Percentiles rank a stretch among this genome's conserved stretches.
Evolutionary conservation across 2,797 vertebrate species (phyloP).

Genomic region (Menidia menidia): DNA sequence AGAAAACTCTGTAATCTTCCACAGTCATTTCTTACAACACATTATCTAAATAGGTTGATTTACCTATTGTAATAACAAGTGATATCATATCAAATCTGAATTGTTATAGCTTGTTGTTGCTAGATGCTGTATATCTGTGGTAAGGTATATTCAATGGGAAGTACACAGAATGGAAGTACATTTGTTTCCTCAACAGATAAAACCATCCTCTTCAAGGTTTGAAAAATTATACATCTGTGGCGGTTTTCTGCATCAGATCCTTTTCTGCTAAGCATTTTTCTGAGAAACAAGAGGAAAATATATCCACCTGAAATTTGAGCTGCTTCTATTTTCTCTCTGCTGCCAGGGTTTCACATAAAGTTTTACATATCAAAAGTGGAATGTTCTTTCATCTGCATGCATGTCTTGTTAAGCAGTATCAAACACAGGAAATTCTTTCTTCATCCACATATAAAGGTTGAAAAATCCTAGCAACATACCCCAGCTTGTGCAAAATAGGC

Average conservation of each 20-base stretch:
- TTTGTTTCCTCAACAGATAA: conserved; percentile 27
- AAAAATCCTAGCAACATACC: conserved; percentile 75
- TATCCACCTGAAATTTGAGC: conserved; percentile 69
- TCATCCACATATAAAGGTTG: conserved; percentile 67
- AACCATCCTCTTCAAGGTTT: conserved; percentile 22
- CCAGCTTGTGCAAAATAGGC: conserved; percentile 75
- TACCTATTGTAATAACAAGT: neutral
- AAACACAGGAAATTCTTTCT: conserved; percentile 71
- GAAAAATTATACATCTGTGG: conserved; percentile 23
- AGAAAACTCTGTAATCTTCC: no score
- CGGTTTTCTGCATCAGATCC: conserved; percentile 35
- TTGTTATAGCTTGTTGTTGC: neutral
- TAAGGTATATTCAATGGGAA: neutral
- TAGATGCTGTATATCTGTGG: neutral
- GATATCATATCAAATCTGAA: neutral
- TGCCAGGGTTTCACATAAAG: conserved; percentile 65
- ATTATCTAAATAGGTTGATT: neutral
- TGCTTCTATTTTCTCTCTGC: conserved; percentile 67
- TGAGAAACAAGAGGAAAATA: conserved; percentile 70
- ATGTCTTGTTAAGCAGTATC: conserved; percentile 75
- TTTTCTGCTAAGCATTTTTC: conserved; percentile 56
- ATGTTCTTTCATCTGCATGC: conserved; percentile 66
- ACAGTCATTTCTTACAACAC: no score
- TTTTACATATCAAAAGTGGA: conserved; percentile 77
- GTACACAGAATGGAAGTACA: neutral